Base-by-base conservation (phyloP, 2,113 vertebrate genomes). In the Ibidorhyncha struthersii region DNA sequence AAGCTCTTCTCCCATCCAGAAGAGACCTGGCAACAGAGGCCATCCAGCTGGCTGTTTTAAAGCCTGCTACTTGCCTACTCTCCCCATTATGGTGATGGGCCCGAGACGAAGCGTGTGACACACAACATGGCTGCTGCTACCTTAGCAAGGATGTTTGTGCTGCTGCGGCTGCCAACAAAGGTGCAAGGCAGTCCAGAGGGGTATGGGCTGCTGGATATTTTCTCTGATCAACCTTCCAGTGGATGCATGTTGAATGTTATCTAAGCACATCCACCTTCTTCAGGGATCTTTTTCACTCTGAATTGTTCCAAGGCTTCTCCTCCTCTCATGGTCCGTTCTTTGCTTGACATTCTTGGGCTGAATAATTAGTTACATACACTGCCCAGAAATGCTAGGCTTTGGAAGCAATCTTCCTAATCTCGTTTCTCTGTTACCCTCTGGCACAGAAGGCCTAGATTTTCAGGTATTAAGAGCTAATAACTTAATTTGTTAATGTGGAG, bases 21-120 rank as follows among this genome's bases (percentile, higher is more conserved):
- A 77, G 20, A 55, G 10, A 22, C 3, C 20, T 34, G 52, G 29
- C 0, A 23, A 12, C 12, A 38, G 32, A 45, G 19, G 61, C 30
- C 56, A 79, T 15, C 6, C 25, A 27, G 70, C 20, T 50, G 47
- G 13, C 29, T 79, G 17, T 38, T 74, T 47, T 41, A 30, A 36
- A 71, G 71, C 32, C 52, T n/a, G 43, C 65, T 34, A 20, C 38
- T 58, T 2, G 8, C 17, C 34, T 52, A 38, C n/a, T 55, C 23
- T 77, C 26, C 66, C 71, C 34, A 6, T 1, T 1, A 47, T 0
- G 0, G 32, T 8, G 27, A 27, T 10, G 17, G 55, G 30, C 12
- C 30, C 0, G 0, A 63, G 67, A 56, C 0, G 2, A 76, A 58
- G 30, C 13, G 9, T 1, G 3, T 25, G 62, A 59, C 3, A 2